These are phyloP conservation scores for Ommatoiulus sabulosus DNA, from an alignment of 2,888 invertebrate genomes.

Conservation along the genomic window DNA sequence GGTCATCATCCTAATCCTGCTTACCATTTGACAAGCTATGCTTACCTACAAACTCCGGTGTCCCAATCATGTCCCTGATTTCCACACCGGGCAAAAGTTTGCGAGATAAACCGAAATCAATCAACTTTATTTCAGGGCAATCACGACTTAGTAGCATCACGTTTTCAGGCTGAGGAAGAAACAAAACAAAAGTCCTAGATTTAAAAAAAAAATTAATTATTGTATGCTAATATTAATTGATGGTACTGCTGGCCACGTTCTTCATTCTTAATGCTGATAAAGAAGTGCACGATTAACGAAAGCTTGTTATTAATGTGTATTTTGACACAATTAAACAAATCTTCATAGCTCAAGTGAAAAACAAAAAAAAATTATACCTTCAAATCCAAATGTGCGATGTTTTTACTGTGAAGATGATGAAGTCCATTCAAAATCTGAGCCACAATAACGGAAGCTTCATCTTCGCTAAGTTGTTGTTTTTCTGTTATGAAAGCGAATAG, in stretches of 20 bases:
- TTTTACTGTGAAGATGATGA: constrained; percentile 74
- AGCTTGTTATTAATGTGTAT: background rate
- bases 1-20: background rate
- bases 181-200: constrained; percentile 53
- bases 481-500: constrained; percentile 74
- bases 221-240: background rate
- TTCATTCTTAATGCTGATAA: background rate
- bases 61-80: constrained; percentile 72
- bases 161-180: constrained; percentile 73
- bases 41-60: constrained; percentile 72
- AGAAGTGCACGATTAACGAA: background rate
- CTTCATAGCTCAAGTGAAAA: background rate
- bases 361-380: constrained; percentile 68
- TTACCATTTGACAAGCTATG: constrained; percentile 47
- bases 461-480: constrained; percentile 71
- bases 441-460: constrained; percentile 74
- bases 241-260: background rate
- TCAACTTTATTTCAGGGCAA: constrained; percentile 73
- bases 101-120: constrained; percentile 75
- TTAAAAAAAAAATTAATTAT: background rate
- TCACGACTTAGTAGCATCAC: constrained; percentile 72
- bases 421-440: constrained; percentile 75
- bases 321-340: background rate
- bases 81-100: constrained; percentile 68
- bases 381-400: constrained; percentile 76